Percentiles rank a stretch among this genome's conserved stretches.
These are phyloP conservation scores for Bicyclus anynana DNA, from an alignment of 1,140 invertebrate genomes.

Conservation along the genomic window DNA sequence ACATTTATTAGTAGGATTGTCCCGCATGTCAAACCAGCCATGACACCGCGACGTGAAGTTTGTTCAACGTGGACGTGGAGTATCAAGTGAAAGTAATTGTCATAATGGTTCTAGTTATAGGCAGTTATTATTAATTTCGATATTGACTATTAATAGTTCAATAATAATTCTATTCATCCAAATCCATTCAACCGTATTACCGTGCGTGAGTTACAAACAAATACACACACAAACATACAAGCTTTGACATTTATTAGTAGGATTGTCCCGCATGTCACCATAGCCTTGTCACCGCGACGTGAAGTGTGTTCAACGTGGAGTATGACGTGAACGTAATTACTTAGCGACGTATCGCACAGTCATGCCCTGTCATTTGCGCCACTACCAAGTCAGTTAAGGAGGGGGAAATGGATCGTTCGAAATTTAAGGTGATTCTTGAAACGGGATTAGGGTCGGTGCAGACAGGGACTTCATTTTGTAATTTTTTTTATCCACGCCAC, in stretches of 20 bases:
- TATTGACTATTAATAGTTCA: too few relatives aligned
- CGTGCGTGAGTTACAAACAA: too few relatives aligned
- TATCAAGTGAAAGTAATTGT: constrained; percentile 65
- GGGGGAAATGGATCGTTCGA: constrained; percentile 15
- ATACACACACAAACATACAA: too few relatives aligned
- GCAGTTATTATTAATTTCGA: too few relatives aligned
- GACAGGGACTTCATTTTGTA: background rate
- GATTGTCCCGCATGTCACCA: constrained; percentile 32
- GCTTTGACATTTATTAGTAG: constrained; percentile 12
- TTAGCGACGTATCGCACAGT: constrained; percentile 54
- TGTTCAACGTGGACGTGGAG: constrained; percentile 31
- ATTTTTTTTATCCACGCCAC: background rate
- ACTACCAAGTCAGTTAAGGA: constrained; percentile 24
- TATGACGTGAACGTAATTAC: constrained; percentile 68
- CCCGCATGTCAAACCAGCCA: constrained; percentile 11
- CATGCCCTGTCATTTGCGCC: constrained; percentile 66
- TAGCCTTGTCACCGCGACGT: constrained; percentile 23
- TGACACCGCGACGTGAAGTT: constrained; percentile 31
- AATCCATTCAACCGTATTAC: too few relatives aligned
- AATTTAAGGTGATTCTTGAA: constrained; percentile 19
- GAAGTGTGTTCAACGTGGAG: constrained; percentile 36
- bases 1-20: constrained; percentile 37
- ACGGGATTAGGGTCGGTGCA: background rate
- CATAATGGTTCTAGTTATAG: constrained; percentile 16
- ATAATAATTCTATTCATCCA: too few relatives aligned